A percentile compares a stretch with the other conserved stretches of the same genome.
phyloP scores from a whole-genome alignment of 2,888 invertebrate species.

The Tridacna gigas region DNA sequence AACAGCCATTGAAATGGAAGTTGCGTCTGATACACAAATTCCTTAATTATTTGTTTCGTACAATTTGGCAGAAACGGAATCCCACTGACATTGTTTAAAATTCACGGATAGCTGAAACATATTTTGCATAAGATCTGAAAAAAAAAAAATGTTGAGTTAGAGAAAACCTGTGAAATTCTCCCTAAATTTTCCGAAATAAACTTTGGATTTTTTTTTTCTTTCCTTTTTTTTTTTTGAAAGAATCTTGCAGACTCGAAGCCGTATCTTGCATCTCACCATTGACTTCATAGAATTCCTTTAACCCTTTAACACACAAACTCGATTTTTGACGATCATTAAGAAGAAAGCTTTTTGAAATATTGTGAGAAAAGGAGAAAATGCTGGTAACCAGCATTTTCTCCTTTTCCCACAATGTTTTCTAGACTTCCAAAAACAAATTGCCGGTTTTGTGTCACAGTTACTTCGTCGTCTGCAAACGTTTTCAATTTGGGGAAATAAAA shows the following conservation, averaged over 20 bases:
- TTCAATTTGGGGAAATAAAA: too few relatives aligned
- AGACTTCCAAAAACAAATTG: too few relatives aligned
- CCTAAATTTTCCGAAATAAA: too few relatives aligned
- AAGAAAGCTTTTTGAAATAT: not conserved
- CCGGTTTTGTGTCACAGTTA: too few relatives aligned
- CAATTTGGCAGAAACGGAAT: not conserved
- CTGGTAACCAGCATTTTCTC: slow-evolving; percentile 4
- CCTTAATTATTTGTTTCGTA: not conserved
- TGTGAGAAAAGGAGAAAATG: not conserved
- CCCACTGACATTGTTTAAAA: not conserved
- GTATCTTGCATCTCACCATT: too few relatives aligned
- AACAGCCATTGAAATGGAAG: too few relatives aligned
- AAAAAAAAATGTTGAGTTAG: not conserved
- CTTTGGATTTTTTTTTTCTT: not conserved
- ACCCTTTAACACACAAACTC: not conserved
- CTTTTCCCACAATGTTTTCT: not conserved
- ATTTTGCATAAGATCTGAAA: not conserved
- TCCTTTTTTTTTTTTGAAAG: too few relatives aligned
- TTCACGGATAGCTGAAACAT: not conserved
- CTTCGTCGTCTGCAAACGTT: too few relatives aligned
- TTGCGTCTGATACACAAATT: not conserved
- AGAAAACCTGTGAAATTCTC: not conserved
- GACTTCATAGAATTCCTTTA: not conserved
- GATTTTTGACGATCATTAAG: not conserved
- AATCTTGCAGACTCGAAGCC: too few relatives aligned